phyloP scores from a whole-genome alignment of 1,140 invertebrate genomes.

The Octopus bimaculoides region DNA sequence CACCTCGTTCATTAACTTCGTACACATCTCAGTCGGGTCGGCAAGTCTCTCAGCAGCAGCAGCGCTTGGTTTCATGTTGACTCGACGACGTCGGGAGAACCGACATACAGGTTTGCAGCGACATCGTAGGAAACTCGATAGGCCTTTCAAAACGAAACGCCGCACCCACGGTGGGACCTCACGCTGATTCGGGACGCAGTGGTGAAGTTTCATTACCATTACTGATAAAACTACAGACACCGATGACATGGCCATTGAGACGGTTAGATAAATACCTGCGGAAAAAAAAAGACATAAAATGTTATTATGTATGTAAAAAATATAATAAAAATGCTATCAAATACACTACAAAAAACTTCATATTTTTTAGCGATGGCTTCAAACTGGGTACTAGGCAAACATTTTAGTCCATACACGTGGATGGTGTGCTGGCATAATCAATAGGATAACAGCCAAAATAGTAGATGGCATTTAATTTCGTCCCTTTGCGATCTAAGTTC shows the following conservation, averaged over 20 bases:
- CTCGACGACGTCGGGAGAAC: neutral
- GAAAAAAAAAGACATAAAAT: constrained; percentile 11
- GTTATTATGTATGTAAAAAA: too few species aligned
- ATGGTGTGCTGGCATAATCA: too few species aligned
- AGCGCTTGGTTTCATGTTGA: neutral
- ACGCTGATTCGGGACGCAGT: constrained; percentile 40
- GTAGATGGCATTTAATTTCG: too few species aligned
- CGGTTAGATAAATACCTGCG: constrained; percentile 55
- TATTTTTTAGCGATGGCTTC: too few species aligned
- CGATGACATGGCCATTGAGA: constrained; percentile 60
- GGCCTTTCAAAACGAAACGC: constrained; percentile 13
- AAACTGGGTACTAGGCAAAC: too few species aligned
- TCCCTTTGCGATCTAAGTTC: too few species aligned
- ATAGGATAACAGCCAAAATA: too few species aligned
- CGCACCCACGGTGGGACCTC: constrained; percentile 42
- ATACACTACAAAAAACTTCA: too few species aligned
- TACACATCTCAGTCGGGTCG: neutral
- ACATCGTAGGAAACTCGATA: constrained; percentile 32
- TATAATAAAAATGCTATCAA: too few species aligned
- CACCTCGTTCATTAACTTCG: constrained; percentile 6
- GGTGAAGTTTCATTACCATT: constrained; percentile 53
- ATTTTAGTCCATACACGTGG: too few species aligned
- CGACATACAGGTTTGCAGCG: neutral
- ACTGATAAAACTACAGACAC: constrained; percentile 62
- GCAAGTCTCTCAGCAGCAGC: neutral